Base-by-base conservation (phyloP, 53 echinoderm and acorn worm species). In the Echinometra lucunter region DNA sequence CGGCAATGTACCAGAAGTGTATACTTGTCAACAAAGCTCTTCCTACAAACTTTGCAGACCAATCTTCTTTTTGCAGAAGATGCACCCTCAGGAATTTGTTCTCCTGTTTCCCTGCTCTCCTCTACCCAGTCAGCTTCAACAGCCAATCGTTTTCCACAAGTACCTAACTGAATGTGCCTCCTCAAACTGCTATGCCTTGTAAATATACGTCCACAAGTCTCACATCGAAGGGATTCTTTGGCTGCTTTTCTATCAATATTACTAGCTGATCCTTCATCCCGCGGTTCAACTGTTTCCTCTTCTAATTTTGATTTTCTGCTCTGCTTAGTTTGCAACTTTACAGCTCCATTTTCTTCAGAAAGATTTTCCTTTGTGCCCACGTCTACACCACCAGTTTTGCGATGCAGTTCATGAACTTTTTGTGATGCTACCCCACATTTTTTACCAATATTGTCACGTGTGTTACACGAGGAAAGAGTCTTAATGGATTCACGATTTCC, bases 1-100 rank as follows among this genome's bases (percentile, higher is more conserved):
- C 94, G 94, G 15, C 44, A 16, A 63, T 94, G 94, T 6, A 94
- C 94, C n/a, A 60, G 7, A 21, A 94, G 34, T 3, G 94, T 63
- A 42, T 94, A 83, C 94, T 83, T 94, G 85, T 83, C 85, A 15
- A 83, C 94, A 85, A 94, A 94, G 32, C 83, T 94, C 34, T 94
- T 94, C 4, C 32, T 23, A 83, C 94, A 94, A 40, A 94, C 44
- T 44, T 83, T 94, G 32, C 94, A 94, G 23, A 83, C 66, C 44
- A n/a, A 27, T 66, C 94, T 37, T 58, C 17, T 25, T 63, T 94
- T 94, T 42, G 58, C 42, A n/a, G 44, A 35, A 27, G n/a, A n/a
- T n/a, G 13, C 1, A 42, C 44, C 67, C 2, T 23, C 57, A 28
- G 23, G 15, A 1, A 44, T 23, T 35, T 83, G 82, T 25, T 60